A percentile compares a stretch with the other conserved stretches of the same genome.
Conservation (phyloP, 1,140 invertebrate species). For the Drosophila ercepeae region DNA sequence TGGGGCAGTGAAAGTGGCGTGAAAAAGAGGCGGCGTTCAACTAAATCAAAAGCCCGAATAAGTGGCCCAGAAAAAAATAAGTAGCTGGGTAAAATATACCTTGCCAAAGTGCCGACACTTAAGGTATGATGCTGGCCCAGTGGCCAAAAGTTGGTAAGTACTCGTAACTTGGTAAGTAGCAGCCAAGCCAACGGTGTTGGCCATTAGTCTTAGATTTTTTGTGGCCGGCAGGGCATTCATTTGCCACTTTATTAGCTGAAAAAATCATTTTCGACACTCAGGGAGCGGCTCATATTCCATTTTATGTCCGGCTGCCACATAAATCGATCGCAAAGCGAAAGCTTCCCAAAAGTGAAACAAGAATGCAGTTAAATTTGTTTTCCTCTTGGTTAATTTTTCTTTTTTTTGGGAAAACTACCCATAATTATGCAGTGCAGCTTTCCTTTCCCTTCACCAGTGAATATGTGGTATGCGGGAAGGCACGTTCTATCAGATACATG, state of each 20-base stretch:
- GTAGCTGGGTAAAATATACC: constrained; percentile 33
- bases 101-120: constrained; percentile 33
- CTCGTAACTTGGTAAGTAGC: constrained; percentile 49
- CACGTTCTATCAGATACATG: constrained; percentile 57
- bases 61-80: constrained; percentile 57
- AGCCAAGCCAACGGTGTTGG: constrained; percentile 10
- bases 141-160: constrained; percentile 43
- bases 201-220: constrained; percentile 40
- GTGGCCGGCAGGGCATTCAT: constrained; percentile 47
- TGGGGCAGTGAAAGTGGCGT: constrained; percentile 65
- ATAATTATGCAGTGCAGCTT: constrained; percentile 63
- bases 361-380: constrained; percentile 61
- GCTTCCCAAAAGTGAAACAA: constrained; percentile 20
- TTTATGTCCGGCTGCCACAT: constrained; percentile 47
- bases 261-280: constrained; percentile 38
- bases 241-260: constrained; percentile 68
- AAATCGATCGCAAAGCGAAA: constrained; percentile 60
- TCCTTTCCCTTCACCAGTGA: constrained; percentile 54
- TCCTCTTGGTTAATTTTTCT: constrained; percentile 17
- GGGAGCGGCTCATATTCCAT: constrained; percentile 47
- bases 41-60: constrained; percentile 41
- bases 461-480: constrained; percentile 12
- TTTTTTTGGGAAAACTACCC: constrained; percentile 38
- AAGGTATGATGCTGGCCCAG: constrained; percentile 26
- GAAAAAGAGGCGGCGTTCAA: constrained; percentile 43